A percentile compares a stretch with the other conserved stretches of the same genome.
phyloP scores from a whole-genome alignment of 2,113 vertebrate genomes.

The Microcebus jonahi region DNA sequence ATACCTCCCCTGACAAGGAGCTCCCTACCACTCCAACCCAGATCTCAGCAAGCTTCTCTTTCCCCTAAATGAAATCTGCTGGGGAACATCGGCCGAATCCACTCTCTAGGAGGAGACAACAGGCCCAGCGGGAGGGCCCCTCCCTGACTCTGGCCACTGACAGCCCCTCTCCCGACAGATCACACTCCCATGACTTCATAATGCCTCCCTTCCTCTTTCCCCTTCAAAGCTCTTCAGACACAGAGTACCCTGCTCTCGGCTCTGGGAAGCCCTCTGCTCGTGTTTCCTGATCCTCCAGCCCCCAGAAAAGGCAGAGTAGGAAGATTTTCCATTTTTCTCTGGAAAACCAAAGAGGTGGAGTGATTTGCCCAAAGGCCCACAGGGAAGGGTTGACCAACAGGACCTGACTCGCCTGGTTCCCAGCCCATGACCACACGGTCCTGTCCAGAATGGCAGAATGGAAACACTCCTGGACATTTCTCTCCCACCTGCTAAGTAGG shows the following conservation, averaged over 20 bases:
- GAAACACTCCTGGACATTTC: not conserved
- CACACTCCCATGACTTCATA: not conserved
- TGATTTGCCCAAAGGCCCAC: not conserved
- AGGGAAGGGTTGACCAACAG: not conserved
- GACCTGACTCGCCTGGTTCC: not conserved
- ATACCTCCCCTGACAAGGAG: not conserved
- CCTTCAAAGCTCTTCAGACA: not conserved
- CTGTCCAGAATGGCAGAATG: not conserved
- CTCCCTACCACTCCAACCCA: not conserved
- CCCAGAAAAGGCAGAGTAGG: not conserved
- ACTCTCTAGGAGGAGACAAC: not conserved
- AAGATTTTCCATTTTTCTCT: not conserved
- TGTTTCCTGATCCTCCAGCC: not conserved
- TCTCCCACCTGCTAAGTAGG: not conserved
- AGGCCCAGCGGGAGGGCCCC: not conserved
- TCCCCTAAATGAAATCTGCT: not conserved
- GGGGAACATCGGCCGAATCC: not conserved
- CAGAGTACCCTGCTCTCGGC: not conserved
- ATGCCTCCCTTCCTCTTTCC: not conserved
- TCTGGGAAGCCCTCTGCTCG: not conserved
- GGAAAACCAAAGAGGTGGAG: not conserved
- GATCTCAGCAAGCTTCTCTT: not conserved
- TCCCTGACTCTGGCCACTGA: not conserved
- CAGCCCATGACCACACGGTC: not conserved
- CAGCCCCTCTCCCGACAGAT: not conserved